Evolutionary conservation across 2,113 vertebrate species (phyloP).

Genomic region (Planiliza haematocheilus): DNA sequence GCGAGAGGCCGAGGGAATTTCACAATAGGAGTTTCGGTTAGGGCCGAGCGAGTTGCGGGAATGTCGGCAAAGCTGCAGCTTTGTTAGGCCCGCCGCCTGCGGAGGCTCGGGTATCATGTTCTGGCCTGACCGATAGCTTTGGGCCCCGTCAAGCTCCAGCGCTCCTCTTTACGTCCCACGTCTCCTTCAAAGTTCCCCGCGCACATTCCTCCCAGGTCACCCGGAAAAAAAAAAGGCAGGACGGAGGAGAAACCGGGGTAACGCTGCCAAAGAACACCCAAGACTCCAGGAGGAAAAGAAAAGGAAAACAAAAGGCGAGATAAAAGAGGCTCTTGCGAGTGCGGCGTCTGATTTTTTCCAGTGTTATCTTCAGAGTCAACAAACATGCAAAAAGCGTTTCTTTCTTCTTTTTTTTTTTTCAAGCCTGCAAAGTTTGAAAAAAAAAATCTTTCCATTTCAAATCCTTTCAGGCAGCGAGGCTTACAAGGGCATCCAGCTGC

Average conservation of each 20-base stretch:
- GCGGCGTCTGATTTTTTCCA: conserved; percentile 39
- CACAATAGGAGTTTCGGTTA: conserved; percentile 24
- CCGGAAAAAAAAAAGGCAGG: conserved; percentile 18
- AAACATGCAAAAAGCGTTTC: conserved; percentile 56
- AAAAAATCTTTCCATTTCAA: conserved; percentile 12
- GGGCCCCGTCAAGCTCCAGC: conserved; percentile 69
- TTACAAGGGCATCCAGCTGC: conserved; percentile 44
- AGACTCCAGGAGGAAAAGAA: conserved; percentile 46
- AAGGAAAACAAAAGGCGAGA: conserved; percentile 50
- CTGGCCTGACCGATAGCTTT: conserved; percentile 67
- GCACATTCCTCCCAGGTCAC: conserved; percentile 64
- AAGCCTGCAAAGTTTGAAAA: conserved; percentile 49
- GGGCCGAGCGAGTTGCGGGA: conserved; percentile 49
- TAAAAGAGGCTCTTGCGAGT: conserved; percentile 54
- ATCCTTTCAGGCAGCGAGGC: conserved; percentile 29
- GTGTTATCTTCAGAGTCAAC: conserved; percentile 64
- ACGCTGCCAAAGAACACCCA: conserved; percentile 63
- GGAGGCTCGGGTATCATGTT: conserved; percentile 67
- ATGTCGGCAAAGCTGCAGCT: conserved; percentile 40
- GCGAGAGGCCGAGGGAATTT: conserved; percentile 10
- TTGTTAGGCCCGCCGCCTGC: conserved; percentile 60
- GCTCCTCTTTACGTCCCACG: conserved; percentile 47
- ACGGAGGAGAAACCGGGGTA: conserved; percentile 44
- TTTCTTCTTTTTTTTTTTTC: conserved; percentile 9
- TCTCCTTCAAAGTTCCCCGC: conserved; percentile 37